A percentile compares a stretch with the other conserved stretches of the same genome.
Conservation (phyloP, 2,113 vertebrate genomes). For the Harpagus bidentatus region DNA sequence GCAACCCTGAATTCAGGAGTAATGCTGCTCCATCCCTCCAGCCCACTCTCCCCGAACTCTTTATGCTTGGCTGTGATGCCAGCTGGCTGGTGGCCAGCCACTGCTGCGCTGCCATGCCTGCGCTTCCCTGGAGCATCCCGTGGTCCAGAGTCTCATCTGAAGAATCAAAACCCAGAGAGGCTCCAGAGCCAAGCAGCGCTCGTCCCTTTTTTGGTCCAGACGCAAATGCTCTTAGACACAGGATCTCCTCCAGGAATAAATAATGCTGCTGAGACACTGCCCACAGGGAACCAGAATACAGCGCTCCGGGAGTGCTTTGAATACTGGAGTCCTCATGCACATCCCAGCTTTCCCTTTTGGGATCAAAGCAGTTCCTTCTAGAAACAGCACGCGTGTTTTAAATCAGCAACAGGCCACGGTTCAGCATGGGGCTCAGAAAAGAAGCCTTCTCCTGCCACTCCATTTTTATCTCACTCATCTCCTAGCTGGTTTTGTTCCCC, state of each 20-base stretch:
- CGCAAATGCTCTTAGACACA: not conserved
- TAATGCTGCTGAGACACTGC: not conserved
- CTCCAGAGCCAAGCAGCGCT: fast-evolving
- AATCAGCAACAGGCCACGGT: fast-evolving
- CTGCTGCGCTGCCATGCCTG: fast-evolving
- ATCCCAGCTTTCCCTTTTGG: not conserved
- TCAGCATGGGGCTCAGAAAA: not conserved
- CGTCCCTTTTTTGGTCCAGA: not conserved
- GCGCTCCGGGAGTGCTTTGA: fast-evolving
- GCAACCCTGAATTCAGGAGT: fast-evolving
- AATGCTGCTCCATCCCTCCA: not conserved
- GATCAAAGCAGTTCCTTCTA: not conserved
- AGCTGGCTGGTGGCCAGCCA: not conserved
- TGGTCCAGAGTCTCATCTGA: not conserved
- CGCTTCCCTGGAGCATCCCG: fast-evolving
- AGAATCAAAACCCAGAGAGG: not conserved
- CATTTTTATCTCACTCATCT: not conserved
- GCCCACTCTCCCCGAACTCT: not conserved
- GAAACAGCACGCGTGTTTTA: not conserved
- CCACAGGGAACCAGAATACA: not conserved
- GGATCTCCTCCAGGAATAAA: not conserved
- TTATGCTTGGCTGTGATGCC: not conserved
- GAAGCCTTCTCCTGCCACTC: not conserved
- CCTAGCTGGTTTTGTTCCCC: not conserved
- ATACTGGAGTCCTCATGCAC: not conserved